Evolutionary conservation across 2,888 invertebrate genomes (phyloP), one percentile per base, ranked within the genome.

Genomic region (Melangyna quadrimaculata): DNA sequence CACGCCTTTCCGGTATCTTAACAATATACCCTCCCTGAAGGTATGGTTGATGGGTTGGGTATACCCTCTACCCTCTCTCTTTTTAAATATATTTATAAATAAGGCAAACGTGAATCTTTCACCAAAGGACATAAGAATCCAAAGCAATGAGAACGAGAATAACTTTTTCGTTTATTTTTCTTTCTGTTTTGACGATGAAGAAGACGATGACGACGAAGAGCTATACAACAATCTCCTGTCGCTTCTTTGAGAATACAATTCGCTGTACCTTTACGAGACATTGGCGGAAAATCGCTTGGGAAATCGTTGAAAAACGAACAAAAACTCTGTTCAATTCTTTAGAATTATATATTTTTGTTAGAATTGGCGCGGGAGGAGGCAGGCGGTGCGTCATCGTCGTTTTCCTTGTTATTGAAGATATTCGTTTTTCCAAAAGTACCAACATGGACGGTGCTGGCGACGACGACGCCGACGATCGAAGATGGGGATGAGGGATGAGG

Each of bases 241-340:
- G 78, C 70, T 61, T 48, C 27, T 63, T 70, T 24, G 53, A n/a
- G n/a, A 51, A 61, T 53, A 43, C 27, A 43, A 74, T 10, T 37
- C 19, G 6, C 73, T 70, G 55, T 78, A 71, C 74, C 75, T 61
- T 75, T 70, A 63, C 83, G 65, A 77, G 43, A 69, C 72, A 80
- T 86, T 86, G 86, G 77, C 73, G 81, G 77, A 86, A 81, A 86
- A 86, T 86, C 81, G 70, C 86, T 78, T 86, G 86, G 86, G 81
- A 86, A 86, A 81, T 81, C 81, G 86, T 55, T 72, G 51, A 81
- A 81, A 86, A 73, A 73, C 45, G 73, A 78, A 77, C 72, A 73
- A 80, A 73, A 81, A 81, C n/a, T 75, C 72, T 48, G 59, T 24
- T 43, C 40, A 53, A 53, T 70, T 70, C 55, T 43, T 53, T 40